phyloP scores from a whole-genome alignment of 1,140 invertebrate species.

The Brachionus koreanus region DNA sequence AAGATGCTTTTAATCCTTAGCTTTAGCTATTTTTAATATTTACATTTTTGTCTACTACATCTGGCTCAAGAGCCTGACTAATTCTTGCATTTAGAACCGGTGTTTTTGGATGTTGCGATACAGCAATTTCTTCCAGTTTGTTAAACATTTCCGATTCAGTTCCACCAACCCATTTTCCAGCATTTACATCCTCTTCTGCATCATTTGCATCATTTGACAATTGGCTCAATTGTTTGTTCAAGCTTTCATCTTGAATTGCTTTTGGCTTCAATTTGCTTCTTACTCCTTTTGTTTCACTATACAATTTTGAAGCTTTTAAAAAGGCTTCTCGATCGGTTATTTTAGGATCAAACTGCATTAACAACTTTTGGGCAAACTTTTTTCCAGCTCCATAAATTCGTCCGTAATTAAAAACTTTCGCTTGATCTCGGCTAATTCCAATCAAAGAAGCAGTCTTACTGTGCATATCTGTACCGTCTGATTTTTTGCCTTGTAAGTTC shows the following conservation, averaged over 20 bases:
- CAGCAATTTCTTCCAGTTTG: slow-evolving; percentile 83
- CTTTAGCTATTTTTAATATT: no score
- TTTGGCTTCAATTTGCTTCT: neutral
- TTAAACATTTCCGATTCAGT: slow-evolving; percentile 98
- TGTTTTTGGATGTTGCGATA: slow-evolving; percentile 67
- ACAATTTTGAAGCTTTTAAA: slow-evolving; percentile 82
- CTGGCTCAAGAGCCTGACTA: slow-evolving; percentile 76
- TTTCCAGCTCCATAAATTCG: slow-evolving; percentile 95
- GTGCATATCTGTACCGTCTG: slow-evolving; percentile 90
- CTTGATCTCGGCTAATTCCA: slow-evolving; percentile 84
- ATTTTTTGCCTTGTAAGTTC: slow-evolving; percentile 80
- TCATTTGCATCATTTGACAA: neutral
- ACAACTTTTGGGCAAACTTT: slow-evolving; percentile 78
- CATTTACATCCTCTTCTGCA: neutral
- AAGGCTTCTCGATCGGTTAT: slow-evolving; percentile 73
- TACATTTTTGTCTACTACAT: slow-evolving; percentile 61
- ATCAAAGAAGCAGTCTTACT: slow-evolving; percentile 83
- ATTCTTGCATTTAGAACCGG: slow-evolving; percentile 77
- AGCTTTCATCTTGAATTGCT: neutral
- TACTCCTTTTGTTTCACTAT: slow-evolving; percentile 75
- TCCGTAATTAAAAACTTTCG: slow-evolving; percentile 92
- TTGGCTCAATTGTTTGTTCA: neutral
- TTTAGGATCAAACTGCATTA: slow-evolving; percentile 86
- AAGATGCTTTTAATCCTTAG: no score
- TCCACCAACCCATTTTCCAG: slow-evolving; percentile 69